Percentiles rank a stretch among this genome's conserved stretches.
phyloP scores from a whole-genome alignment of 2,797 vertebrate species.

The Eulemur mongoz region DNA sequence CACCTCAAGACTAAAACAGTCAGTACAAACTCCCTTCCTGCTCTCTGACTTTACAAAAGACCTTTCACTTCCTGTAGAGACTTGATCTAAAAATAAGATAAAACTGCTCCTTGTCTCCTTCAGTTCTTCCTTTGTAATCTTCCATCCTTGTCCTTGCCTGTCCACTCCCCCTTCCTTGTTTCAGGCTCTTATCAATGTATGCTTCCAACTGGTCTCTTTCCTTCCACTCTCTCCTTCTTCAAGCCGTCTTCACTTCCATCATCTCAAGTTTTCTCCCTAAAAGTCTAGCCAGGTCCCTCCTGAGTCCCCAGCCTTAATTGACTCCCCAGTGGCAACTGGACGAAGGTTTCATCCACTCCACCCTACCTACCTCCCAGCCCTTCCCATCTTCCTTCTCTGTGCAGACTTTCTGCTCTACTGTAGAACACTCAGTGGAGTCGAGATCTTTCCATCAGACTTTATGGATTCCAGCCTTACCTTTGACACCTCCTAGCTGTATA shows the following conservation, averaged over 20 bases:
- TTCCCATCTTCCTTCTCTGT: neutral
- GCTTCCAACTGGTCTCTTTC: neutral
- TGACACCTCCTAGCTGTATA: neutral
- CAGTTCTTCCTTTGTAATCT: neutral
- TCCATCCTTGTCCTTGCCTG: neutral
- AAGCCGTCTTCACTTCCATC: neutral
- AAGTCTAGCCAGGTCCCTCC: neutral
- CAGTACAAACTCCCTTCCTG: neutral
- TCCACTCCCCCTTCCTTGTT: neutral
- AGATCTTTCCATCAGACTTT: neutral
- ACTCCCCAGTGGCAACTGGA: neutral
- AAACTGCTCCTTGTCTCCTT: neutral
- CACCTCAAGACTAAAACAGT: neutral
- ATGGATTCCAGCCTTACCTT: neutral
- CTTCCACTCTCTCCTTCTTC: neutral
- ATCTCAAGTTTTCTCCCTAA: neutral
- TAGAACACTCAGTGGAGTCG: neutral
- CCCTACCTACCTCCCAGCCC: neutral
- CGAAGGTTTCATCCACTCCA: neutral
- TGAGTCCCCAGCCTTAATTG: neutral
- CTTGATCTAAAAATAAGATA: neutral
- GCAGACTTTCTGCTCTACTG: neutral
- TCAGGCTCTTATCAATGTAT: neutral
- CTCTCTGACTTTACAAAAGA: neutral
- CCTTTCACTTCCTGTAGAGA: neutral